phyloP scores from a whole-genome alignment of 2,113 vertebrate species.

The Channa maculata region DNA sequence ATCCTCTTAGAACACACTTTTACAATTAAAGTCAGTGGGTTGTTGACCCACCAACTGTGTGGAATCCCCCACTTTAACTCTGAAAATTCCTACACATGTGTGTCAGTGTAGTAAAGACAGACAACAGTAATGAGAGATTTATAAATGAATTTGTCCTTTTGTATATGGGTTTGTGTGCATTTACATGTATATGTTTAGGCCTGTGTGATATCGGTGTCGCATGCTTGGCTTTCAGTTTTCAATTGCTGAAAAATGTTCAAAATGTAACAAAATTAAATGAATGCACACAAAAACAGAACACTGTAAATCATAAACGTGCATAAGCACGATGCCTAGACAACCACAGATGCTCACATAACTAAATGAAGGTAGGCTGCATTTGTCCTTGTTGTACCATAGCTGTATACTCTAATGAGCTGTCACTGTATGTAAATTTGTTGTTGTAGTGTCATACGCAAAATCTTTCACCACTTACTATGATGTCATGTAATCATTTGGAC shows the following conservation, averaged over 20 bases:
- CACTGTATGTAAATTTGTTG: constrained; percentile 30
- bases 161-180: neutral
- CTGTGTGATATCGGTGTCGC: neutral
- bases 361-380: neutral
- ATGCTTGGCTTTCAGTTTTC: neutral
- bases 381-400: constrained; percentile 38
- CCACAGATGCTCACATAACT: neutral
- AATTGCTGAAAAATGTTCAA: too few relatives aligned
- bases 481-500: constrained; percentile 31
- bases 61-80: constrained; percentile 4
- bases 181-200: constrained; percentile 3
- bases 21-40: constrained; percentile 46
- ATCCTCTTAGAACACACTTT: constrained; percentile 13
- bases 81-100: neutral
- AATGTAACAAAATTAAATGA: neutral
- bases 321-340: neutral
- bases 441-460: constrained; percentile 2
- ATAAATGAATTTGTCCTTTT: neutral
- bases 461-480: constrained; percentile 12
- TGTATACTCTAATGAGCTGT: constrained; percentile 38
- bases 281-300: neutral
- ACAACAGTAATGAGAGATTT: neutral
- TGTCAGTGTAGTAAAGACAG: too few relatives aligned
- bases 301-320: neutral
- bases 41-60: constrained; percentile 40